Conservation (phyloP, 2,888 invertebrate species). For the Daptonema setosum region DNA sequence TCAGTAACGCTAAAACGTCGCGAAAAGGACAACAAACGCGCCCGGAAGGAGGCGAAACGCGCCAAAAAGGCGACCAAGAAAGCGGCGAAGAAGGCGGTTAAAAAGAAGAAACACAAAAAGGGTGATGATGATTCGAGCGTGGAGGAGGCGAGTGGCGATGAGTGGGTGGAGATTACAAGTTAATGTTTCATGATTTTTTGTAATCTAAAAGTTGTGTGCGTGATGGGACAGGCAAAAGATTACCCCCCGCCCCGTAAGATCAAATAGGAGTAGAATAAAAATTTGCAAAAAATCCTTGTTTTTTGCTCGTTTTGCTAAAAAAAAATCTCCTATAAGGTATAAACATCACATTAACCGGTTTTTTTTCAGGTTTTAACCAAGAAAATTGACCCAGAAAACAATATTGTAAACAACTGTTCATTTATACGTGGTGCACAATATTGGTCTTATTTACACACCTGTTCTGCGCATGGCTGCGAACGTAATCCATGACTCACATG, state of each 20-base stretch:
- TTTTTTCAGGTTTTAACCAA: too few species aligned
- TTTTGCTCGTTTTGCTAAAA: neutral
- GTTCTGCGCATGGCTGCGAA: too few species aligned
- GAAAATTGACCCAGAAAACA: too few species aligned
- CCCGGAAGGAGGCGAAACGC: constrained; percentile 3
- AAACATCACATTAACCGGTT: too few species aligned
- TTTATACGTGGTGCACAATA: too few species aligned
- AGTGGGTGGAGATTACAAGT: constrained; percentile 18
- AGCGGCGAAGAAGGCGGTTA: constrained; percentile 9
- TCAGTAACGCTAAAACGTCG: neutral
- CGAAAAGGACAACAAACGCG: neutral
- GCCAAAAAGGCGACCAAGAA: constrained; percentile 8
- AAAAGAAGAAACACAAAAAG: constrained; percentile 12
- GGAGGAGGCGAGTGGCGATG: constrained; percentile 3
- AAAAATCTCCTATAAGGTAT: too few species aligned
- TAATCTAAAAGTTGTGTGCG: neutral
- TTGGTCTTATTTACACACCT: too few species aligned
- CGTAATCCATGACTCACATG: too few species aligned
- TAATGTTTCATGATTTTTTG: neutral
- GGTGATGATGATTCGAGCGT: constrained; percentile 1
- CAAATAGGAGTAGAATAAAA: too few species aligned
- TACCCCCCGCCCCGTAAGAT: too few species aligned
- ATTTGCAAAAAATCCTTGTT: neutral
- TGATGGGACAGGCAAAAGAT: too few species aligned
- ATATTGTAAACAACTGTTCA: too few species aligned